These are phyloP conservation scores for Streptopelia turtur DNA, from an alignment of 2,797 vertebrate genomes.

Conservation along the genomic window DNA sequence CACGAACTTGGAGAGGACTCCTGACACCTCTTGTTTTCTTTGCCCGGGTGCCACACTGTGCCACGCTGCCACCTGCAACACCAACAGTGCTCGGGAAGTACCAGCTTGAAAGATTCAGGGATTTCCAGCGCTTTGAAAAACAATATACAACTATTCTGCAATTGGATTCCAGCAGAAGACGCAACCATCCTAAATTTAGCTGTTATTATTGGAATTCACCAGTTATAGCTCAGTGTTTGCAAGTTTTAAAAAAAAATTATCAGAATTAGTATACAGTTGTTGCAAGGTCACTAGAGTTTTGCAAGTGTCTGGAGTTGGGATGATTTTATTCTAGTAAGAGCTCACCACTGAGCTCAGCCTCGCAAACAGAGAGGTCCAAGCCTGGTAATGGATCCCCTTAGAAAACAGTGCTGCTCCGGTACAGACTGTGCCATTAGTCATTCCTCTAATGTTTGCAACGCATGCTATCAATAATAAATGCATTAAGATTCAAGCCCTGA, in stretches of 20 bases:
- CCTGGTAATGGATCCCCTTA: not conserved
- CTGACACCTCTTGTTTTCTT: not conserved
- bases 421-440: not conserved
- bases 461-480: not conserved
- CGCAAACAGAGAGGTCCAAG: not conserved
- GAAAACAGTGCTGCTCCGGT: not conserved
- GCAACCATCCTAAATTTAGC: accelerated
- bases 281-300: not conserved
- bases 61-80: not conserved
- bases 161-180: not conserved
- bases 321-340: not conserved
- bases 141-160: not conserved
- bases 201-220: not conserved
- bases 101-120: not conserved
- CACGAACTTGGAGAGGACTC: not conserved
- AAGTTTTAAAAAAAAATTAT: not conserved
- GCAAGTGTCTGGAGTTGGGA: not conserved
- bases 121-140: not conserved
- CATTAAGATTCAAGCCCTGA: not conserved
- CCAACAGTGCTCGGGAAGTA: not conserved
- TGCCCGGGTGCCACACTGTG: not conserved
- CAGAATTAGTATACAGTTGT: not conserved
- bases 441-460: not conserved
- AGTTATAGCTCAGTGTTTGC: not conserved
- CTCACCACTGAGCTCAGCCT: not conserved